Evolutionary conservation across 2,888 invertebrate species (phyloP), one percentile per base, ranked within the genome.

Genomic region (Lochmaea crataegi): DNA sequence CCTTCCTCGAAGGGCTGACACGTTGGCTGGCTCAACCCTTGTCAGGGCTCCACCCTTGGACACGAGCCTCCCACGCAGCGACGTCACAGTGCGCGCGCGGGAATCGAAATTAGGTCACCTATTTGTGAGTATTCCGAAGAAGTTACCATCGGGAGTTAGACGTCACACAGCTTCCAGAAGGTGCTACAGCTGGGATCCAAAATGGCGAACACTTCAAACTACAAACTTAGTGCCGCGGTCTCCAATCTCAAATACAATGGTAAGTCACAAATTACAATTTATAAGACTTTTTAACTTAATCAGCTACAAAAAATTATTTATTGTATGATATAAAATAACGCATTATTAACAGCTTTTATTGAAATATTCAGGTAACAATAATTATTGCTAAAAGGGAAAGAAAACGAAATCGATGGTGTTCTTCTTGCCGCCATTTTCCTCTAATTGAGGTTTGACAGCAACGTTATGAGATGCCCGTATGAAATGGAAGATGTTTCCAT

Each of bases 191-290:
- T 79, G 80, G 78, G 83, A 69, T 75, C 80, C 41, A 65, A 76
- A 79, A 86, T 86, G 86, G 84, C 86, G 75, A 75, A 85, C 77
- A 82, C 83, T 61, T 84, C 84, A 72, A 86, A 86, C 78, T 86
- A 83, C 78, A 86, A 86, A 77, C 82, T 87, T 60, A 84, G 83
- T 80, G 82, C 85, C 26, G 81, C 83, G 68, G 80, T 81, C 51
- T 85, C 82, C 56, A 83, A 83, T 75, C 82, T 86, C 63, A 84
- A 85, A 72, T 86, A 82, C 79, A 83, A 84, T 80, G 87, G 87
- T 87, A 77, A 86, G 86, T 82, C 65, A 32, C 32, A 6, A 32
- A 32, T 32, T 32, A 7, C 1, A 32, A 32, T 32, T 32, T 32
- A 7, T 32, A 32, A 32, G 7, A 32, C 7, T 7, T 32, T 7